These are phyloP conservation scores for Cephus pulcher DNA, from an alignment of 2,888 invertebrate genomes.

Conservation along the genomic window DNA sequence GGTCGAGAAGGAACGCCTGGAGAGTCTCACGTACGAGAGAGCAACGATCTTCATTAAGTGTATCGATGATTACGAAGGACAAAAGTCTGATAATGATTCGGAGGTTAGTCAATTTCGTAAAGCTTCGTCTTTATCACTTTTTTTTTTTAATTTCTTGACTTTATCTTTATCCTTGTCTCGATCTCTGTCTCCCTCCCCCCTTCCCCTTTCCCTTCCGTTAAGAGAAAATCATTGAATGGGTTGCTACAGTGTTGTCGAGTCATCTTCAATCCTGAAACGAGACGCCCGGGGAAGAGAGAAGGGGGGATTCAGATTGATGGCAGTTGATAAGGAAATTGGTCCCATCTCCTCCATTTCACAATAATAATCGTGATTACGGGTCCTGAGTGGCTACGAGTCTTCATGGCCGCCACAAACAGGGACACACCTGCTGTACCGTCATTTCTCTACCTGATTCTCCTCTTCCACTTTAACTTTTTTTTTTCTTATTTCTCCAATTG, in stretches of 20 bases:
- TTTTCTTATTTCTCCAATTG: conserved; percentile 1
- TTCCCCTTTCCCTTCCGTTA: neutral
- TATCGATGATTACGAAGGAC: conserved; percentile 57
- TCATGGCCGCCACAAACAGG: conserved; percentile 17
- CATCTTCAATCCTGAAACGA: neutral
- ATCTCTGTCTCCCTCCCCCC: neutral
- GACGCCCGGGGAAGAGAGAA: neutral
- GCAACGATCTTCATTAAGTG: conserved; percentile 61
- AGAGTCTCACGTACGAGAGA: conserved; percentile 59
- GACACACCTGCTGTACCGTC: conserved; percentile 31
- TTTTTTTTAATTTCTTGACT: neutral
- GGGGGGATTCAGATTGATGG: conserved; percentile 40
- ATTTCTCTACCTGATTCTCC: conserved; percentile 10
- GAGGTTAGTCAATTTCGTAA: conserved; percentile 38
- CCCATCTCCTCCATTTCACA: conserved; percentile 50
- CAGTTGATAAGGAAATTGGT: conserved; percentile 50
- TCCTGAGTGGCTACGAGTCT: conserved; percentile 15
- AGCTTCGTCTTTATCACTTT: neutral
- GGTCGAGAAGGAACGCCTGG: conserved; percentile 56
- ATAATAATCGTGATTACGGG: conserved; percentile 56
- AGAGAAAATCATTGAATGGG: conserved; percentile 23
- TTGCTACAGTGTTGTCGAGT: conserved; percentile 1
- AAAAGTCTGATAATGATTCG: conserved; percentile 40
- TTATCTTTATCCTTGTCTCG: neutral
- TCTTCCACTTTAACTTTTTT: neutral